Base-by-base conservation (phyloP, 1,140 invertebrate genomes). In the Penaeus japonicus region DNA sequence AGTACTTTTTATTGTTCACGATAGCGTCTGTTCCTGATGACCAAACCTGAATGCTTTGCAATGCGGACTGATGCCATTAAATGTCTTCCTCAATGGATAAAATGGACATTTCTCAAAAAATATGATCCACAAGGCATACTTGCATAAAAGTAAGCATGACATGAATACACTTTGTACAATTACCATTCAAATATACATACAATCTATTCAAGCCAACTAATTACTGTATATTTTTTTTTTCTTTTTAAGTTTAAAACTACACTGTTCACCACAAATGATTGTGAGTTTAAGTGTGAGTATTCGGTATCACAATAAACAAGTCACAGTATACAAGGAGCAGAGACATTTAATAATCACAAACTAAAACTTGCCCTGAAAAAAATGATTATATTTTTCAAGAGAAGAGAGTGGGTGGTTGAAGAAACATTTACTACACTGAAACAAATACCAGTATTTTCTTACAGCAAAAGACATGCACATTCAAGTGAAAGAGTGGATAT, bases 91-190 rank as follows among this genome's bases (percentile, higher is more conserved):
- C 62, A 75, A 84, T 30, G 75, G 65, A 62, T 24, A 85, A 62
- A 79, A 47, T 85, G 84, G 84, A 87, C 85, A 81, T 75, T 88
- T 83, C 47, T 88, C 65, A 35, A 75, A 59, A 88, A 77, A 83
- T 85, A 85, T 80, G 80, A 54, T 88, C 86, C 70, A 83, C 62
- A 88, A 88, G 86, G 80, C 65, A 88, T 82, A 88, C 81, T 88
- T 88, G 86, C 86, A 88, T 88, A 62, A 82, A 78, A 88, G 86
- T 88, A 83, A 54, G 70, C 86, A 55, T 57, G 32, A 82, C 54
- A 82, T 57, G 54, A 82, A 87, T 87, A 82, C 53, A 82, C 53
- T 88, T 88, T 88, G 86, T 88, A 88, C 86, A 88, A 47, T 82
- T 81, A 83, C 77, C 70, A 57, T 80, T 87, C 57, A 80, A 70